A percentile compares a stretch with the other conserved stretches of the same genome.
Evolutionary conservation across 2,113 vertebrate species (phyloP).

Genomic region (cattle (Bos taurus)): ARS-UCD2.0 NC_037351.1:3514501-3515000

Average conservation of each 20-base stretch:
- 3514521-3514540: neutral
- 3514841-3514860: conserved; percentile 80
- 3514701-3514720: conserved; percentile 90
- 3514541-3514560: conserved; percentile 34
- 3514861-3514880: conserved; percentile 87
- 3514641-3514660: neutral
- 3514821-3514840: conserved; percentile 83
- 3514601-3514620: neutral
- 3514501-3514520: neutral
- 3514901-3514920: conserved; percentile 89
- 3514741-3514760: conserved; percentile 90
- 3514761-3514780: conserved; percentile 89
- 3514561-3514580: neutral
- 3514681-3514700: conserved; percentile 83
- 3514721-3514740: conserved; percentile 91
- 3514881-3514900: conserved; percentile 82
- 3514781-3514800: conserved; percentile 57
- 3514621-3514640: neutral
- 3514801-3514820: conserved; percentile 73
- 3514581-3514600: neutral
- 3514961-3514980: conserved; percentile 96
- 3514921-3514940: conserved; percentile 85
- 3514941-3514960: conserved; percentile 85
- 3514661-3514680: neutral
- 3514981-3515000: conserved; percentile 86